Conservation (phyloP, 2,888 invertebrate species). For the Acleris laterana region DNA sequence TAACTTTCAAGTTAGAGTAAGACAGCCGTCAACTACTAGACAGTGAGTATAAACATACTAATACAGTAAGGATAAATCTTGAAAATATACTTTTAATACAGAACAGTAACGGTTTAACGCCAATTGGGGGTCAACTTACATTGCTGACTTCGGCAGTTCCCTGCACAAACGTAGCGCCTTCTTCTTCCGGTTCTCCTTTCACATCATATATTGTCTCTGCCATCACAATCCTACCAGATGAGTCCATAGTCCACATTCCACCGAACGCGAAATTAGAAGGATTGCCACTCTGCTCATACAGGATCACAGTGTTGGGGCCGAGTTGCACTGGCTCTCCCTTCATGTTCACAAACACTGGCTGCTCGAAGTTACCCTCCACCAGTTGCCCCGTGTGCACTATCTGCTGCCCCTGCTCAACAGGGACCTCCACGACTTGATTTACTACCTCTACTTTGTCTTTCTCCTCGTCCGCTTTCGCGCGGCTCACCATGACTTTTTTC, state of each 20-base stretch:
- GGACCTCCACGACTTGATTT: conserved; percentile 77
- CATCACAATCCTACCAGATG: conserved; percentile 79
- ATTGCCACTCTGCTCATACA: conserved; percentile 78
- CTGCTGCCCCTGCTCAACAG: conserved; percentile 77
- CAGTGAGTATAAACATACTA: too few species aligned
- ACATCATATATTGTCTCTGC: conserved; percentile 81
- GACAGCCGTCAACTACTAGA: too few species aligned
- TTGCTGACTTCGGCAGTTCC: conserved; percentile 69
- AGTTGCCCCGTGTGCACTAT: conserved; percentile 77
- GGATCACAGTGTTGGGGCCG: conserved; percentile 79
- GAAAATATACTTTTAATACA: too few species aligned
- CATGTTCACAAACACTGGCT: conserved; percentile 81
- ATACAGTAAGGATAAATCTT: too few species aligned
- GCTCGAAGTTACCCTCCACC: conserved; percentile 79
- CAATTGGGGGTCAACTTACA: conserved; percentile 53
- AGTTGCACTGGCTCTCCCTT: conserved; percentile 79
- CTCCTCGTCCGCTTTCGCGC: conserved; percentile 62
- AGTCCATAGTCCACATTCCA: conserved; percentile 82
- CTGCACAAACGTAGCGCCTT: conserved; percentile 71
- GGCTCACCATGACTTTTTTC: conserved; percentile 74
- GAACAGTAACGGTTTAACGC: too few species aligned
- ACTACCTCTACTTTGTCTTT: conserved; percentile 76
- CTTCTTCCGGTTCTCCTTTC: conserved; percentile 79
- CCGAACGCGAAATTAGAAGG: conserved; percentile 79
- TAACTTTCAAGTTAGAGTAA: too few species aligned